Percentiles rank a stretch among this genome's conserved stretches.
Conservation (phyloP, 2,113 vertebrate species). For the Bucco capensis region DNA sequence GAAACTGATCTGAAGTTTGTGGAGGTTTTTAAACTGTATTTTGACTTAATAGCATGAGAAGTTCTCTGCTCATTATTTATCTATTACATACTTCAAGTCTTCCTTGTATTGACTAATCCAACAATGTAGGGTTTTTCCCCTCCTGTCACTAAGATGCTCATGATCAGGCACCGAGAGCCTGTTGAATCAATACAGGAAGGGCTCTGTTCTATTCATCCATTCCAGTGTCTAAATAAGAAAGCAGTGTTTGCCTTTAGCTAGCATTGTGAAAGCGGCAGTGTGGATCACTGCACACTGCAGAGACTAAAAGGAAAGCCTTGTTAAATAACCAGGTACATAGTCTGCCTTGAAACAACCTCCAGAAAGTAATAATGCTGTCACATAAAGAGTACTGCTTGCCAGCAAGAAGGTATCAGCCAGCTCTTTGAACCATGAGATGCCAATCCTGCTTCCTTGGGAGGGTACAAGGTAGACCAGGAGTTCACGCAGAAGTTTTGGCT, state of each 20-base stretch:
- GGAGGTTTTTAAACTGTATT: neutral
- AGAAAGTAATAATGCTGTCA: neutral
- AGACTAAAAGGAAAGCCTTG: neutral
- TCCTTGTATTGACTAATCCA: neutral
- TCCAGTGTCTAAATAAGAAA: neutral
- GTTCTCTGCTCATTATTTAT: neutral
- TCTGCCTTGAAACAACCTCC: neutral
- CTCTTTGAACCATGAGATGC: neutral
- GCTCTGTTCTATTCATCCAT: neutral
- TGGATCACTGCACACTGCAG: neutral
- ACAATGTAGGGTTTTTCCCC: neutral
- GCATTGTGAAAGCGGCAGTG: neutral
- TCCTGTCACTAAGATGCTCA: neutral
- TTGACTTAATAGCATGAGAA: neutral
- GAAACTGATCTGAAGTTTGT: neutral
- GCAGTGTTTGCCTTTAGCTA: neutral
- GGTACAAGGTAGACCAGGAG: rapidly evolving
- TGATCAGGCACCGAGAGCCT: neutral
- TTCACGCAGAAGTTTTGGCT: neutral
- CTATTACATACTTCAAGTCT: neutral
- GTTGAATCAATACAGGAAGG: neutral
- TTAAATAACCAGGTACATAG: neutral
- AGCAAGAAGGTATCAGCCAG: neutral
- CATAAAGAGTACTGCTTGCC: neutral
- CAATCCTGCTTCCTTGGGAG: neutral